Conservation (phyloP, 2,888 invertebrate genomes). For the Parnassius apollo region DNA sequence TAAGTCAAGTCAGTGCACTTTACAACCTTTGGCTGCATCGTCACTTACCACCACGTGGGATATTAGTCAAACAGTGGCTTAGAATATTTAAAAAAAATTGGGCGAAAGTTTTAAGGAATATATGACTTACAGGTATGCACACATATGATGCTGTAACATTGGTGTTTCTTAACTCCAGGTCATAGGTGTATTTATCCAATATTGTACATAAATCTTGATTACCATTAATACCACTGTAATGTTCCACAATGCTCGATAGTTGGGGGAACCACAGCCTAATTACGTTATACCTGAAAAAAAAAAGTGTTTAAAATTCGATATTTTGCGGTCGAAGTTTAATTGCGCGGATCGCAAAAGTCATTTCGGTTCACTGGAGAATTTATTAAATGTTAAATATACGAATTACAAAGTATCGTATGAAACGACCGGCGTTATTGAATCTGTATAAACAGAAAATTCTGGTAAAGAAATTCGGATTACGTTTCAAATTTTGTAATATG, state of each 20-base stretch:
- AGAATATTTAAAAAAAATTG: too few species aligned
- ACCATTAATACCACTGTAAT: constrained; percentile 44
- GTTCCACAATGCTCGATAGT: constrained; percentile 66
- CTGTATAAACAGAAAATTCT: constrained; percentile 1
- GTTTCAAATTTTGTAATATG: too few species aligned
- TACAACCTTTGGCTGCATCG: too few species aligned
- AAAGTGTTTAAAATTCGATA: background rate
- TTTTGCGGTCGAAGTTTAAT: constrained; percentile 2
- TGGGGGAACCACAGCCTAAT: constrained; percentile 70
- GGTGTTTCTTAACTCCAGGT: constrained; percentile 36
- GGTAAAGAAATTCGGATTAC: background rate
- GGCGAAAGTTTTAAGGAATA: too few species aligned
- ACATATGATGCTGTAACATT: constrained; percentile 38
- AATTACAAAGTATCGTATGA: background rate
- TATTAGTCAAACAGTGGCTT: too few species aligned
- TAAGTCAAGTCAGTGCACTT: too few species aligned
- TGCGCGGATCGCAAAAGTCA: constrained; percentile 6
- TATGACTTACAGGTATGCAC: constrained; percentile 55
- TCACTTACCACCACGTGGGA: too few species aligned
- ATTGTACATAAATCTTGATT: constrained; percentile 56
- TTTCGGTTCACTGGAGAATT: constrained; percentile 7
- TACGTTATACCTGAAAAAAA: constrained; percentile 58
- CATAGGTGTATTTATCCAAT: constrained; percentile 58
- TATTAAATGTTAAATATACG: constrained; percentile 9
- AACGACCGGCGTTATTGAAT: constrained; percentile 7